These are phyloP conservation scores for Panorpa germanica DNA, from an alignment of 2,888 invertebrate genomes.

Conservation along the genomic window DNA sequence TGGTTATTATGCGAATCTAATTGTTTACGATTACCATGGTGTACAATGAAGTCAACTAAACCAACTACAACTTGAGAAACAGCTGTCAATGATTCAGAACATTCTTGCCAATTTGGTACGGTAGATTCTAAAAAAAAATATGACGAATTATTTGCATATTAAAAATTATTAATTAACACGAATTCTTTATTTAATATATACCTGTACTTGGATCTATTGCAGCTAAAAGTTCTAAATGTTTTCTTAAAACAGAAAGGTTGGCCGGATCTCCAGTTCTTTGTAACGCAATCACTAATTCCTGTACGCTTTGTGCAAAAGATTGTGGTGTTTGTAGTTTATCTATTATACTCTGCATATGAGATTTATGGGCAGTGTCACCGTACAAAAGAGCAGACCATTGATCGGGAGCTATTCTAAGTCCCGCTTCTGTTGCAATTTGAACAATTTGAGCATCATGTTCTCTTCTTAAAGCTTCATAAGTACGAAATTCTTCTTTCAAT, in stretches of 20 bases:
- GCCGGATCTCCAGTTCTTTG: conserved; percentile 77
- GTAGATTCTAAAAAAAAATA: conserved; percentile 29
- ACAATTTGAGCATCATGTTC: conserved; percentile 99
- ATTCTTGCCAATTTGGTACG: conserved; percentile 40
- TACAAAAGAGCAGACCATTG: conserved; percentile 96
- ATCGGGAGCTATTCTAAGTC: conserved; percentile 89
- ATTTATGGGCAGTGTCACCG: conserved; percentile 88
- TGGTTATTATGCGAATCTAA: conserved; percentile 35
- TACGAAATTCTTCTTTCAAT: conserved; percentile 88
- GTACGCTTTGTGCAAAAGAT: conserved; percentile 79
- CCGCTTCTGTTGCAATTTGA: conserved; percentile 94
- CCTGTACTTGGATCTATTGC: conserved; percentile 73
- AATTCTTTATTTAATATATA: conserved; percentile 20
- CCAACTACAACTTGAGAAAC: conserved; percentile 55
- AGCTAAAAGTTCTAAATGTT: conserved; percentile 68
- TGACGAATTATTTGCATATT: conserved; percentile 1
- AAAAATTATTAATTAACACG: conserved; percentile 5
- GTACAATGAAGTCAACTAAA: conserved; percentile 56
- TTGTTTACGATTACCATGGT: conserved; percentile 47
- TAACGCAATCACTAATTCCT: conserved; percentile 76
- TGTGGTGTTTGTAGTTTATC: conserved; percentile 88
- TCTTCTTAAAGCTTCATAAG: conserved; percentile 78
- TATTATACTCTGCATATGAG: conserved; percentile 88
- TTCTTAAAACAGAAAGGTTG: conserved; percentile 54
- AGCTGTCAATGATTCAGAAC: conserved; percentile 44